phyloP scores from a whole-genome alignment of 2,113 vertebrate genomes.

The Raphicerus campestris region DNA sequence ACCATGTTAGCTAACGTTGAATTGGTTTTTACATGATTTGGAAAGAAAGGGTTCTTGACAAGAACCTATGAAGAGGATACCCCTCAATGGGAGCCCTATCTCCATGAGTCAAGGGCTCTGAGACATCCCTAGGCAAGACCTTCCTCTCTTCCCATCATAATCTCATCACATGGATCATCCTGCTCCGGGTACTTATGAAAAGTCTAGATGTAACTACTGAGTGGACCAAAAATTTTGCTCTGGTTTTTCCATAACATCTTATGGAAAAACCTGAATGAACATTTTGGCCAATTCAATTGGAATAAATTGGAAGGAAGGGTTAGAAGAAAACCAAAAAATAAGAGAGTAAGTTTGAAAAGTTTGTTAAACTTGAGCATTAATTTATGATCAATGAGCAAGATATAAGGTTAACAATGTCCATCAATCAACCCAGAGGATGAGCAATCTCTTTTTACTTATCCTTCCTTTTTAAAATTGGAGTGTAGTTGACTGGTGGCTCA shows the following conservation, averaged over 20 bases:
- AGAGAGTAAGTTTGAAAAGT: neutral
- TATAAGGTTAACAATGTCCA: neutral
- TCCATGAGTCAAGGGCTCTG: constrained; percentile 54
- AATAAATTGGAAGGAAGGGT: constrained; percentile 73
- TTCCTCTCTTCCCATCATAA: constrained; percentile 74
- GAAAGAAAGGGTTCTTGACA: constrained; percentile 74
- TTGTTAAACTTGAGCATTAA: neutral
- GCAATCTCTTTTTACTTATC: neutral
- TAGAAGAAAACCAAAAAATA: constrained; percentile 62
- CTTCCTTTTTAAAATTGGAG: neutral
- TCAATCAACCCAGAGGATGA: neutral
- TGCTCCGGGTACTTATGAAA: constrained; percentile 73
- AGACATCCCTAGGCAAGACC: constrained; percentile 63
- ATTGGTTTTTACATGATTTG: constrained; percentile 79
- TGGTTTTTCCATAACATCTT: neutral
- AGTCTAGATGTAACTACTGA: constrained; percentile 71
- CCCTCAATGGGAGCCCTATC: neutral
- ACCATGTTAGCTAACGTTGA: constrained; percentile 82
- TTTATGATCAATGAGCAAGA: neutral
- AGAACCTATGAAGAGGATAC: constrained; percentile 39
- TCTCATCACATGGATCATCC: constrained; percentile 63
- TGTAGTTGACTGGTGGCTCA: neutral
- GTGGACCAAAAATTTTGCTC: neutral
- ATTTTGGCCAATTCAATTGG: constrained; percentile 9
- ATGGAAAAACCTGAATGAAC: neutral